Evolutionary conservation across 2,113 vertebrate genomes (phyloP).

Genomic region (Nymphicus hollandicus): DNA sequence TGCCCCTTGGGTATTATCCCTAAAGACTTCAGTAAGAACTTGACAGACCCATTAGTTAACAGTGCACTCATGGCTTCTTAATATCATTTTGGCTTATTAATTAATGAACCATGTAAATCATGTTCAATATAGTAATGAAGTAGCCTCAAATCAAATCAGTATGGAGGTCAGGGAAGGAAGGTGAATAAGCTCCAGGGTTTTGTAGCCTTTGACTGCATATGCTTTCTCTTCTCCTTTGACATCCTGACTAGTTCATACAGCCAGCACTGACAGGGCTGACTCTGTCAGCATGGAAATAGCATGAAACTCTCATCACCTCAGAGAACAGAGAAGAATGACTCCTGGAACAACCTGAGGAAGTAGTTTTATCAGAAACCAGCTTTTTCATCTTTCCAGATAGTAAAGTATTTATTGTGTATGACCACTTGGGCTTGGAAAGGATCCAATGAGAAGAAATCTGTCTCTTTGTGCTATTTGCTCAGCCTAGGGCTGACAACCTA

Average conservation of each 20-base stretch:
- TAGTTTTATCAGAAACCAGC: background rate
- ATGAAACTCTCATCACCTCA: background rate
- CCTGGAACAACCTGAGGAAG: background rate
- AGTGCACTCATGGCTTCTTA: background rate
- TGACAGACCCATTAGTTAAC: slow-evolving; percentile 52
- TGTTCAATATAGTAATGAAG: background rate
- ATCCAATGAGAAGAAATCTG: background rate
- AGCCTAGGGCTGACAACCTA: background rate
- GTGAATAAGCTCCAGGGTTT: background rate
- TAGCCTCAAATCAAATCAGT: background rate
- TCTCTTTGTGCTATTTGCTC: background rate
- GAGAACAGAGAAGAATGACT: background rate
- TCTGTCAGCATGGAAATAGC: background rate
- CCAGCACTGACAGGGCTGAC: background rate
- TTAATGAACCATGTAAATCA: slow-evolving; percentile 46
- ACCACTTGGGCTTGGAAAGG: background rate
- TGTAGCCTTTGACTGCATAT: background rate
- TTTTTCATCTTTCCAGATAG: background rate
- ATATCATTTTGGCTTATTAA: slow-evolving; percentile 37
- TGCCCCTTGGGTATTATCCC: background rate
- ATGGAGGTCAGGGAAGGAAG: background rate
- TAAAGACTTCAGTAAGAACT: slow-evolving; percentile 1
- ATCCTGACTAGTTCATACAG: background rate
- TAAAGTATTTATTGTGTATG: background rate
- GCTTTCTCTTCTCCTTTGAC: background rate